Evolutionary conservation across 2,888 invertebrate species (phyloP).

Genomic region (Belgica antarctica): DNA sequence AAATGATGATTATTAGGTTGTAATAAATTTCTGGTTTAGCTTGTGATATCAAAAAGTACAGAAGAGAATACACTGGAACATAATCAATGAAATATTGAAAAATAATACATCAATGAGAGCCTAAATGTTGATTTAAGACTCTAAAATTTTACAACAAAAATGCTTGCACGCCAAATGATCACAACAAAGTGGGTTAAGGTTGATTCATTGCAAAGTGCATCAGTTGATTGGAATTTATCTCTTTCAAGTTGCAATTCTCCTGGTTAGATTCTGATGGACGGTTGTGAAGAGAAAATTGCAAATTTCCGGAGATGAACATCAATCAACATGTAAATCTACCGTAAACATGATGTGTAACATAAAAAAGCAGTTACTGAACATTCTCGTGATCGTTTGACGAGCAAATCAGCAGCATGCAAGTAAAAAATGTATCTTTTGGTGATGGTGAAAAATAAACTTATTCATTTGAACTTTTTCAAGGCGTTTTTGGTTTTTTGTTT

Average conservation of each 20-base stretch:
- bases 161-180: no score
- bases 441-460: neutral
- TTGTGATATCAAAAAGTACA: slow-evolving; percentile 11
- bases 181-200: no score
- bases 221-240: no score
- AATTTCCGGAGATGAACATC: no score
- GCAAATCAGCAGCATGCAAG: slow-evolving; percentile 14
- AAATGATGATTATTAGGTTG: slow-evolving; percentile 31
- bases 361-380: neutral
- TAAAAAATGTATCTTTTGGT: slow-evolving; percentile 19
- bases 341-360: no score
- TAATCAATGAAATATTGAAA: slow-evolving; percentile 9
- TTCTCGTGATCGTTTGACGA: neutral
- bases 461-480: neutral
- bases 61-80: neutral
- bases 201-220: no score
- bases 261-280: no score
- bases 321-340: no score
- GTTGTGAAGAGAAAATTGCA: no score
- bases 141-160: neutral
- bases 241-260: no score
- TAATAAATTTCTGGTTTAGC: slow-evolving; percentile 10
- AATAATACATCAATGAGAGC: slow-evolving; percentile 19
- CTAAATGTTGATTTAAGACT: neutral
- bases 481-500: neutral